phyloP scores from a whole-genome alignment of 2,113 vertebrate species.

The Scopus umbretta region DNA sequence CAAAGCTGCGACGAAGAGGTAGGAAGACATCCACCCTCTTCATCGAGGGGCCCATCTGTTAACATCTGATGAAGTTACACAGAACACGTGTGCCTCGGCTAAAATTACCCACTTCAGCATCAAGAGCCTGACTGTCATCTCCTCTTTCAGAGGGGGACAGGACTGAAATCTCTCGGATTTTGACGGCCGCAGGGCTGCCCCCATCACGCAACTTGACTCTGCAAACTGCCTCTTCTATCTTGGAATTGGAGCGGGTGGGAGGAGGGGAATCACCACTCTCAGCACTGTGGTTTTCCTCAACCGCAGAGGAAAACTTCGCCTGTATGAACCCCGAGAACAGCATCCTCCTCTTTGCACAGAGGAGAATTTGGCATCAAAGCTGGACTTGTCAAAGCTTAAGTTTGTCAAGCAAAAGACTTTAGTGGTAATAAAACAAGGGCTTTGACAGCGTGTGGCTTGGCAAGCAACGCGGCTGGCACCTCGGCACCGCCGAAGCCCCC shows the following conservation, averaged over 20 bases:
- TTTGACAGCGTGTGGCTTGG: not conserved
- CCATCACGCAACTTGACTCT: not conserved
- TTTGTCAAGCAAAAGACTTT: not conserved
- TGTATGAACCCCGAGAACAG: fast-evolving
- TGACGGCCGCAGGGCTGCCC: not conserved
- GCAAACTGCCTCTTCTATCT: not conserved
- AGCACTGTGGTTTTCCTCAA: not conserved
- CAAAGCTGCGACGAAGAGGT: constrained; percentile 6
- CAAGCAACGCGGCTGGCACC: not conserved
- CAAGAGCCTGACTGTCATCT: not conserved
- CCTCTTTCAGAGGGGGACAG: not conserved
- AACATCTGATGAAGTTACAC: constrained; percentile 57
- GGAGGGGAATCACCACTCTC: not conserved
- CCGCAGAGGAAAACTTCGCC: not conserved
- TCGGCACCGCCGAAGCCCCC: not conserved
- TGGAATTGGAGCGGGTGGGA: not conserved
- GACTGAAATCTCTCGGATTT: constrained; percentile 28
- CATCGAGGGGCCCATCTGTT: constrained; percentile 45
- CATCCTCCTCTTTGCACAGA: not conserved
- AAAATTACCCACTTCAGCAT: constrained; percentile 37
- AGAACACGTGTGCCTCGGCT: constrained; percentile 11
- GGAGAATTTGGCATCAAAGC: not conserved
- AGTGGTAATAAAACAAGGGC: not conserved
- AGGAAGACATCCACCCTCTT: constrained; percentile 45
- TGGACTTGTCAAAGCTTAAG: not conserved